Evolutionary conservation across 2,888 invertebrate species (phyloP), one percentile per base, ranked within the genome.

Genomic region (Pogonocherus hispidulus): DNA sequence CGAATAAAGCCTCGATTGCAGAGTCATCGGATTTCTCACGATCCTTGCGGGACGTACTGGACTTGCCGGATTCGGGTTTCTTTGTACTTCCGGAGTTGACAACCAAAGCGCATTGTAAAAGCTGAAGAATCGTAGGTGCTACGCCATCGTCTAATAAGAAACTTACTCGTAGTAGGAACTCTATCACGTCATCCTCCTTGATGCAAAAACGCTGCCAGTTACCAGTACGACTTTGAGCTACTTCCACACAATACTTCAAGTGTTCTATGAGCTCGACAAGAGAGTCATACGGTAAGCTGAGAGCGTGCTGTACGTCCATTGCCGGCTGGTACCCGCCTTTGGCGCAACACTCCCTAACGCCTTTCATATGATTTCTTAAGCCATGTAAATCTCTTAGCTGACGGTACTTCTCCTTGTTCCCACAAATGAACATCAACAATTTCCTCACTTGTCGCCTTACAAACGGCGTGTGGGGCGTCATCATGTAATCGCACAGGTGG

Each of bases 221-320:
- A 76, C 94, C 93, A 0, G 97, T 96, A 62, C 98, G 92, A 60
- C 93, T 92, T 59, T 93, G 91, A 35, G 97, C 97, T 66, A 98
- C 95, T 85, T 99, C 98, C 57, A 94, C 92, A 79, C 98, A 97
- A 3, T 94, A 93, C 84, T 98, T 97, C 71, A 99, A 87, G 85
- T 98, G 97, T 79, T 98, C 98, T 81, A 98, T 96, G 65, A 98
- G 89, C 76, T 94, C 94, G 3, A 98, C 97, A n/a, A 98, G 89
- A 3, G 93, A 92, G 84, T 98, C 97, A 81, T 98, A 98, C 0
- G 93, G 91, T 14, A 96, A 88, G 72, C 87, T 88, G 44, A 89
- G 86, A 1, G 86, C 84, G 70, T 87, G 87, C 32, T 87, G 87
- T 1, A 84, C 80, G 6, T 87, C 81, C 44, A 84, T 82, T 3